phyloP scores from a whole-genome alignment of 2,888 invertebrate genomes.

The Geotrupes spiniger region DNA sequence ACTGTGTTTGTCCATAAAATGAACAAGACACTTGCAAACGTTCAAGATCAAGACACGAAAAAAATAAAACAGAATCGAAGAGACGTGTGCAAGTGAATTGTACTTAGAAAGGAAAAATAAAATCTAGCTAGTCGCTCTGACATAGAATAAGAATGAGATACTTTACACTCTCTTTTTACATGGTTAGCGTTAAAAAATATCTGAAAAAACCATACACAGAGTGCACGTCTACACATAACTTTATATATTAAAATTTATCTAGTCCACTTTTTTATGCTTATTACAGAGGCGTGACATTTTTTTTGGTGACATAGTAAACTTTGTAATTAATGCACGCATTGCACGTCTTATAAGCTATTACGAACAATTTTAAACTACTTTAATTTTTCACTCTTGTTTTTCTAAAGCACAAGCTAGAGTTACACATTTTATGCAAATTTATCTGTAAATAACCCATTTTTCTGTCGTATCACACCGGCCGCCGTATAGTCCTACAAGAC shows the following conservation, averaged over 20 bases:
- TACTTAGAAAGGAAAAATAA: slow-evolving; percentile 14
- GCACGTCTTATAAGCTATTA: slow-evolving; percentile 42
- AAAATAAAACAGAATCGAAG: slow-evolving; percentile 4
- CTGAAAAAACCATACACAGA: slow-evolving; percentile 19
- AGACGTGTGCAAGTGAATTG: slow-evolving; percentile 15
- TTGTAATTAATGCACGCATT: slow-evolving; percentile 36
- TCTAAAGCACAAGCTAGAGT: slow-evolving; percentile 46
- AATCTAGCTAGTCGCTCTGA: slow-evolving; percentile 10
- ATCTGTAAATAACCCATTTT: slow-evolving; percentile 24
- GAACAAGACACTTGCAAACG: slow-evolving; percentile 14
- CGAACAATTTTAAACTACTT: slow-evolving; percentile 35
- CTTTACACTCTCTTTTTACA: slow-evolving; percentile 19
- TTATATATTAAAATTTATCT: slow-evolving; percentile 23
- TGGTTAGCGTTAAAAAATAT: slow-evolving; percentile 21
- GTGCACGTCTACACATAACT: slow-evolving; percentile 26
- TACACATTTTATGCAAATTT: slow-evolving; percentile 33
- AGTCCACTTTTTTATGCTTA: slow-evolving; percentile 18
- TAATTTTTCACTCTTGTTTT: slow-evolving; percentile 34
- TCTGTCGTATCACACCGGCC: slow-evolving; percentile 19
- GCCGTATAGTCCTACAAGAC: neutral
- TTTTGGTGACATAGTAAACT: slow-evolving; percentile 19
- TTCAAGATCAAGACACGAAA: slow-evolving; percentile 8
- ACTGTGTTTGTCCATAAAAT: too few species aligned
- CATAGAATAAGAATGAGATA: slow-evolving; percentile 17
- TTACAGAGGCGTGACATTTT: slow-evolving; percentile 23